A percentile compares a stretch with the other conserved stretches of the same genome.
These are phyloP conservation scores for Archilochus colubris DNA, from an alignment of 2,113 vertebrate genomes.

Conservation along the genomic window DNA sequence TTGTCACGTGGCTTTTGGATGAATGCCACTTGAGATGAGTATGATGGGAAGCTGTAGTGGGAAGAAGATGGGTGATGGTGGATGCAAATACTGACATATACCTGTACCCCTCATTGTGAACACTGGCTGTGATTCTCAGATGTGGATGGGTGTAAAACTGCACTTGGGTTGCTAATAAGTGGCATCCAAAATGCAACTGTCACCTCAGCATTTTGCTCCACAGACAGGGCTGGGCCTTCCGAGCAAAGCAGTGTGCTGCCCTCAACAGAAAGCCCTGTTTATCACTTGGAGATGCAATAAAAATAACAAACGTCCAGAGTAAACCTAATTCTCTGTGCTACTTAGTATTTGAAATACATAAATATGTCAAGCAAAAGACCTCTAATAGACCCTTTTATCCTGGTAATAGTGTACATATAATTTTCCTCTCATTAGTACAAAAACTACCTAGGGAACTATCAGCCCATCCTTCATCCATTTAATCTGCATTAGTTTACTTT, in stretches of 20 bases:
- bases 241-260: constrained; percentile 63
- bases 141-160: not conserved
- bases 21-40: not conserved
- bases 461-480: constrained; percentile 93
- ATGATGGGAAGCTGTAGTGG: not conserved
- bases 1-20: not conserved
- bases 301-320: constrained; percentile 86
- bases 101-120: not conserved
- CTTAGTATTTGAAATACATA: constrained; percentile 96
- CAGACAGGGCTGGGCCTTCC: constrained; percentile 55
- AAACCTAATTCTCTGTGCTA: constrained; percentile 93
- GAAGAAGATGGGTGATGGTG: not conserved
- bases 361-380: constrained; percentile 94
- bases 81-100: not conserved
- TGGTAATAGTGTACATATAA: constrained; percentile 97
- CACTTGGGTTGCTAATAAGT: constrained; percentile 42
- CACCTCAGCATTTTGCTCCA: constrained; percentile 57
- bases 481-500: constrained; percentile 98
- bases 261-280: constrained; percentile 82
- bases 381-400: constrained; percentile 98
- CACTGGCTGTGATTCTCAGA: not conserved
- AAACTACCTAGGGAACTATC: constrained; percentile 88
- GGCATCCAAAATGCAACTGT: not conserved
- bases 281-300: constrained; percentile 86
- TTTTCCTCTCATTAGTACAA: constrained; percentile 98